Evolutionary conservation across 1,140 invertebrate genomes (phyloP).

Genomic region (Triops cancriformis): DNA sequence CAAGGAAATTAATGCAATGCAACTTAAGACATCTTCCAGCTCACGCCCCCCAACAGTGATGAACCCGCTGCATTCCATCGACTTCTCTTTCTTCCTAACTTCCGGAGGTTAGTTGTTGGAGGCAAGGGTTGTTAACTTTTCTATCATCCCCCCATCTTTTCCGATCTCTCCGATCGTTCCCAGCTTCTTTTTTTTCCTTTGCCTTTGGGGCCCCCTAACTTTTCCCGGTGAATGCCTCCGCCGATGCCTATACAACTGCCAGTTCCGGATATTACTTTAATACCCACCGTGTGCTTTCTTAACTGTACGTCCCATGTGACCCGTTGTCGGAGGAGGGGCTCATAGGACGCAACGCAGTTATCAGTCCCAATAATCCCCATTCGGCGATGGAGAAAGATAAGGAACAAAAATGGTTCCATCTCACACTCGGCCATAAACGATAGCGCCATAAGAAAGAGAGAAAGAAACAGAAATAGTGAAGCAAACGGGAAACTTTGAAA

Average conservation of each 20-base stretch:
- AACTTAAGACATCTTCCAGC: too few relatives aligned
- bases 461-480: neutral
- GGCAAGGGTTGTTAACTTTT: too few relatives aligned
- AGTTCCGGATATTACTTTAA: slow-evolving; percentile 11
- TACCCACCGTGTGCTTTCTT: slow-evolving; percentile 9
- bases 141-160: too few relatives aligned
- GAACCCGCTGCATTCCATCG: too few relatives aligned
- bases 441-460: neutral
- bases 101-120: too few relatives aligned
- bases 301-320: slow-evolving; percentile 8
- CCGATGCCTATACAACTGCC: slow-evolving; percentile 12
- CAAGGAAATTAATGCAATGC: too few relatives aligned
- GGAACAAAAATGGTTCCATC: neutral
- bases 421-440: neutral
- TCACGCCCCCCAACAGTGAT: too few relatives aligned
- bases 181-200: neutral
- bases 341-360: neutral
- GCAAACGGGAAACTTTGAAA: too few relatives aligned
- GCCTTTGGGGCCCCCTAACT: neutral
- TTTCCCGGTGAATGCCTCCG: neutral
- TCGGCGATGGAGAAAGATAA: slow-evolving; percentile 13
- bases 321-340: neutral
- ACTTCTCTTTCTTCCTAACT: too few relatives aligned
- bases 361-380: slow-evolving; percentile 13
- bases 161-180: neutral